These are phyloP conservation scores for Drosophila robusta DNA, from an alignment of 2,888 invertebrate genomes.

Conservation along the genomic window DNA sequence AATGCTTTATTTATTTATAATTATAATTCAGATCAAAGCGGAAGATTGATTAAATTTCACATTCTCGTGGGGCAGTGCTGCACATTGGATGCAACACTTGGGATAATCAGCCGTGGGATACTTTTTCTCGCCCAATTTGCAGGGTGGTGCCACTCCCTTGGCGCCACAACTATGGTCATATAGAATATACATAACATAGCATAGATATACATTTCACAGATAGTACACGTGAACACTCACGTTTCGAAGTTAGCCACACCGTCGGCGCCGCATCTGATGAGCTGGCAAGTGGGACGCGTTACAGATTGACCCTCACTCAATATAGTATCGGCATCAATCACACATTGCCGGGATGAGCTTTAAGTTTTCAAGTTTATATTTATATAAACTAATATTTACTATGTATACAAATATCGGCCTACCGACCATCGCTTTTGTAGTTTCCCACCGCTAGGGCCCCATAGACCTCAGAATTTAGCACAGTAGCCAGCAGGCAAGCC, in stretches of 20 bases:
- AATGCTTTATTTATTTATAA: too few species aligned
- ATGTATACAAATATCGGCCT: not conserved
- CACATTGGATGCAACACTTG: slow-evolving; percentile 28
- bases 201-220: not conserved
- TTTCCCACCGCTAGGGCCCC: not conserved
- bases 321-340: slow-evolving; percentile 36
- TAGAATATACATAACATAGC: not conserved
- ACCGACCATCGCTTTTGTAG: slow-evolving; percentile 5
- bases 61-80: slow-evolving; percentile 15
- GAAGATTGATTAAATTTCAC: not conserved
- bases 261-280: not conserved
- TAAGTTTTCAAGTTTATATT: not conserved
- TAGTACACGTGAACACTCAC: not conserved
- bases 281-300: not conserved
- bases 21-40: not conserved
- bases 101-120: slow-evolving; percentile 37
- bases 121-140: slow-evolving; percentile 30
- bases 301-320: slow-evolving; percentile 31
- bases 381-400: not conserved
- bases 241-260: not conserved
- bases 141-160: not conserved
- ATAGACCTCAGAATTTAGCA: slow-evolving; percentile 5
- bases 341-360: slow-evolving; percentile 59
- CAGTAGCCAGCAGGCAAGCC: slow-evolving; percentile 13
- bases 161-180: slow-evolving; percentile 35